Conservation (phyloP, 2,888 invertebrate genomes). For the Teinopalpus imperialis region DNA sequence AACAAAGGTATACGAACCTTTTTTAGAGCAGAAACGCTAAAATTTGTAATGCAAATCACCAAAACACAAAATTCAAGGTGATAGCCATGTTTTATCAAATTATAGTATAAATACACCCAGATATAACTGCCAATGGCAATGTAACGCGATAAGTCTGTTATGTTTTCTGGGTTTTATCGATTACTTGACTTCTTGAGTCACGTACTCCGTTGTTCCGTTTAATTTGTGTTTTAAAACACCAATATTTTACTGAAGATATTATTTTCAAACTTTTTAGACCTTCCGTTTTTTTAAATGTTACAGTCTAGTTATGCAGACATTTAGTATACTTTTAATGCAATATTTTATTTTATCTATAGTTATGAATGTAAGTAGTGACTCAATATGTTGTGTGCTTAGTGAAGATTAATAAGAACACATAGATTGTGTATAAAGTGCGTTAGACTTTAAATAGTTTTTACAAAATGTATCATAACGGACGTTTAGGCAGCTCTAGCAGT, state of each 20-base stretch:
- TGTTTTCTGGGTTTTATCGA: constrained; percentile 62
- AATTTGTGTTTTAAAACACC: constrained; percentile 41
- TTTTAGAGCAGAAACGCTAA: constrained; percentile 23
- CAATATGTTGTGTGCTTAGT: constrained; percentile 12
- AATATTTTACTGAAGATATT: constrained; percentile 15
- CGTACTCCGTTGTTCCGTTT: constrained; percentile 63
- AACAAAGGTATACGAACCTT: constrained; percentile 11
- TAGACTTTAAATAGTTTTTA: neutral
- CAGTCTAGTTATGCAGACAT: constrained; percentile 31
- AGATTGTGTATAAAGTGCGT: neutral
- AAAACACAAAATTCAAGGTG: constrained; percentile 59
- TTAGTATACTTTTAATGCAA: constrained; percentile 29
- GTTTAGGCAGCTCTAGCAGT: constrained; percentile 55
- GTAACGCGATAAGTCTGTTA: constrained; percentile 64
- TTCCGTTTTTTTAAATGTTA: too few relatives aligned
- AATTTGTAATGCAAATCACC: constrained; percentile 35
- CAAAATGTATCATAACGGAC: constrained; percentile 52
- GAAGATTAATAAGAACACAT: constrained; percentile 12
- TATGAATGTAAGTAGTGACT: too few relatives aligned
- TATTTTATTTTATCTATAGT: too few relatives aligned
- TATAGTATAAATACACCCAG: constrained; percentile 50
- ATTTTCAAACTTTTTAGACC: constrained; percentile 28
- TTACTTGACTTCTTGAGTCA: constrained; percentile 66
- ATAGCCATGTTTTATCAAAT: constrained; percentile 56
- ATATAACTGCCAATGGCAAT: constrained; percentile 55